Evolutionary conservation across 1,140 invertebrate genomes (phyloP), one percentile per base, ranked within the genome.

Genomic region (Carcinoscorpius rotundicauda): DNA sequence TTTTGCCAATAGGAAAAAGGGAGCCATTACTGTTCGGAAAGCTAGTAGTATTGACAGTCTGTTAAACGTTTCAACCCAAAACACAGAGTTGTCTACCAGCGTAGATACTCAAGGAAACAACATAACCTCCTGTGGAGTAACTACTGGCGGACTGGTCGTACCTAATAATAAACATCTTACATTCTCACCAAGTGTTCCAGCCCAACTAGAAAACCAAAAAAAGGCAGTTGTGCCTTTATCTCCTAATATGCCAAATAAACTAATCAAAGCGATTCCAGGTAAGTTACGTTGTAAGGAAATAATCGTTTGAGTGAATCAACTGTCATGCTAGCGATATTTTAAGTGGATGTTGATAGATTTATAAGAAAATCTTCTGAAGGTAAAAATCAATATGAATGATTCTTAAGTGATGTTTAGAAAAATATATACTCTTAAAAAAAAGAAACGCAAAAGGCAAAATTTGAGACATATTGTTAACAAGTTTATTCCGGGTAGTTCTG

Each of bases 41-140:
- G 70, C 72, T 3, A 69, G 71, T 63, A 73, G 72, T 63, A 71
- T 75, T 49, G 73, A 75, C 68, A 73, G 72, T 60, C 64, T 75
- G 52, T 68, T 74, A 0, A 71, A 72, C 50, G 64, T 62, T 29
- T 62, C 66, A 1, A 65, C 55, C 50, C 57, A 63, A 5, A 61
- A 63, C 3, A 64, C 58, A 49, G 64, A 64, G n/a, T 55, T 65
- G 11, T 60, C 64, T 6, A 61, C 58, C 9, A 11, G 48, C 5
- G 52, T 56, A 9, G 51, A 51, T 49, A 60, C 60, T 49, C n/a
- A 49, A 3, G 56, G 10, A 57, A 11, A 10, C 6, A 57, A 57
- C 4, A 57, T 11, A 5, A 29, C n/a, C 4, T 11, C n/a, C n/a
- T 2, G 56, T 5, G 3, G 8, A 55, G 48, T 57, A 1, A 57